A percentile compares a stretch with the other conserved stretches of the same genome.
Conservation (phyloP, 2,888 invertebrate genomes). For the Lacanobia oleracea region DNA sequence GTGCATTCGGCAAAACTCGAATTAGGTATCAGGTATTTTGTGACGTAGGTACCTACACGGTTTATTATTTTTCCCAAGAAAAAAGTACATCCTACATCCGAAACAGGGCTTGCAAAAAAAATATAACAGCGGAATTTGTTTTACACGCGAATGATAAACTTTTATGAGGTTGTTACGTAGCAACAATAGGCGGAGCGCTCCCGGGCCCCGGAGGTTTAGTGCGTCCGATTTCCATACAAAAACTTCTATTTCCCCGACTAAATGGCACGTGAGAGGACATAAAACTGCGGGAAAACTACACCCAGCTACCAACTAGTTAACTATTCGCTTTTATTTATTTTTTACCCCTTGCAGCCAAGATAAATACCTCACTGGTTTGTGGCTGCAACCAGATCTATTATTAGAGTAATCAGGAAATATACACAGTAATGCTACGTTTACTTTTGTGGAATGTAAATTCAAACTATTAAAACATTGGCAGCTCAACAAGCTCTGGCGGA, state of each 20-base stretch:
- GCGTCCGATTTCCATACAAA: slow-evolving; percentile 90
- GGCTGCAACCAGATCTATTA: slow-evolving; percentile 39
- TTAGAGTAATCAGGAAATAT: neutral
- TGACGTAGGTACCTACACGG: neutral
- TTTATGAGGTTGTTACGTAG: slow-evolving; percentile 86
- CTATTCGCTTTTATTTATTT: slow-evolving; percentile 73
- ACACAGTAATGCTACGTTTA: slow-evolving; percentile 13
- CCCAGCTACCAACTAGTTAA: slow-evolving; percentile 74
- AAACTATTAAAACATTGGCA: slow-evolving; percentile 43
- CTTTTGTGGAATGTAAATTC: slow-evolving; percentile 19
- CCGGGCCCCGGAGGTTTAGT: slow-evolving; percentile 83
- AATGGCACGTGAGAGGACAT: slow-evolving; percentile 90
- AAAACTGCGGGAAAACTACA: slow-evolving; percentile 88
- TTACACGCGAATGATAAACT: slow-evolving; percentile 86
- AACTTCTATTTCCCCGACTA: slow-evolving; percentile 90
- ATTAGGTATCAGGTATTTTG: neutral
- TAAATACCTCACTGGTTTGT: slow-evolving; percentile 49
- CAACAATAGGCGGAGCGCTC: slow-evolving; percentile 85
- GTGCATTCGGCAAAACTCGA: neutral
- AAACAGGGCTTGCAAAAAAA: slow-evolving; percentile 67
- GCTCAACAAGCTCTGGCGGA: slow-evolving; percentile 22
- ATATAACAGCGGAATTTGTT: slow-evolving; percentile 73
- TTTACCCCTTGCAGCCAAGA: slow-evolving; percentile 72
- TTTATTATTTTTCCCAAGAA: slow-evolving; percentile 34
- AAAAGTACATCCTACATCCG: slow-evolving; percentile 13